Conservation (phyloP, 2,113 vertebrate species). For the Equus przewalskii region DNA sequence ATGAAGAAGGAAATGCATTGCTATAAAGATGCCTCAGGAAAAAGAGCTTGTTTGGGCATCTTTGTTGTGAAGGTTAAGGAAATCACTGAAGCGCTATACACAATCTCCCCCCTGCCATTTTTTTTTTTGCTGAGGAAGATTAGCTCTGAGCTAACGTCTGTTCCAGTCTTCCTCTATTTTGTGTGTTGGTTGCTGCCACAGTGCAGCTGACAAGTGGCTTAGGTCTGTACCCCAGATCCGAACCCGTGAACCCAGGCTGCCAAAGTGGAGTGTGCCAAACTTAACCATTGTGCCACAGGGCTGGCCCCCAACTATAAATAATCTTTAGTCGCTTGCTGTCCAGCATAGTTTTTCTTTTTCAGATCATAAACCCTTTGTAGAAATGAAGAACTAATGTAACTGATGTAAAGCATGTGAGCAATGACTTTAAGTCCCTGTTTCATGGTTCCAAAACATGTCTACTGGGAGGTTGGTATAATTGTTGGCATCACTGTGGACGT, state of each 20-base stretch:
- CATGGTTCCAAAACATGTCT: neutral
- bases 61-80: neutral
- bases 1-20: neutral
- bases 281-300: too few relatives aligned
- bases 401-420: neutral
- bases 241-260: too few relatives aligned
- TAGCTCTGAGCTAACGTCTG: too few relatives aligned
- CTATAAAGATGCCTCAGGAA: neutral
- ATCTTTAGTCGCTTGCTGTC: neutral
- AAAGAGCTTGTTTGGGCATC: conserved; percentile 23
- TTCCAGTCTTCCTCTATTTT: too few relatives aligned
- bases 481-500: neutral
- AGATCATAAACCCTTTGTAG: neutral
- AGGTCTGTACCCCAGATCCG: too few relatives aligned
- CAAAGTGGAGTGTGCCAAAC: too few relatives aligned
- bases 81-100: neutral
- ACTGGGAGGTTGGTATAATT: neutral
- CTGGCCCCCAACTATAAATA: neutral
- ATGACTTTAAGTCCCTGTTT: neutral
- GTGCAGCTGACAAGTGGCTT: too few relatives aligned
- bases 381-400: conserved; percentile 5
- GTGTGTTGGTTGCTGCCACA: too few relatives aligned
- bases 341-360: neutral
- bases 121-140: too few relatives aligned
- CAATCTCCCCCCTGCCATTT: neutral